phyloP scores from a whole-genome alignment of 2,797 vertebrate species.

The Pelochelys cantorii region DNA sequence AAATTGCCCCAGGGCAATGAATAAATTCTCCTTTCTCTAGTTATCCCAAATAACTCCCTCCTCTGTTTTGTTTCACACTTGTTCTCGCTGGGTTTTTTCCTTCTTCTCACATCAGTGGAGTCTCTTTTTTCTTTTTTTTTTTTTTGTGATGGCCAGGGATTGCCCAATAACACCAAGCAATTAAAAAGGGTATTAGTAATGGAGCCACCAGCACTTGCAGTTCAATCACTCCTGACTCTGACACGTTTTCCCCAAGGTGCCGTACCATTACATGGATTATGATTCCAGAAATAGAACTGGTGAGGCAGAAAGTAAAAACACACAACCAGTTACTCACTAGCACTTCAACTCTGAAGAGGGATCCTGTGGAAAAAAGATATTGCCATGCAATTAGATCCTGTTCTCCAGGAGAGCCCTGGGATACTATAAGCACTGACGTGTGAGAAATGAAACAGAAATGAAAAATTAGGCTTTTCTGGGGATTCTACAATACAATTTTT shows the following conservation, averaged over 20 bases:
- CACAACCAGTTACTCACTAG: neutral
- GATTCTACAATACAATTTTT: conserved; percentile 33
- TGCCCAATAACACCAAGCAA: neutral
- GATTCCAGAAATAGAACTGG: conserved; percentile 3
- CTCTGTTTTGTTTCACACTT: neutral
- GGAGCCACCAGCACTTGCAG: neutral
- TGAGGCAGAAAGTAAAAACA: neutral
- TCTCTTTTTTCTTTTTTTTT: neutral
- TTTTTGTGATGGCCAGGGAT: neutral
- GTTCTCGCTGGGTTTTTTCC: neutral
- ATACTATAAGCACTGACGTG: conserved; percentile 39
- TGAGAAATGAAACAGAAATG: conserved; percentile 56
- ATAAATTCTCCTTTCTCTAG: neutral
- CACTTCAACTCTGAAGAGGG: conserved; percentile 40
- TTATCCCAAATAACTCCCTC: neutral
- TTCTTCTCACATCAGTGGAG: neutral
- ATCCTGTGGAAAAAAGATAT: conserved; percentile 36
- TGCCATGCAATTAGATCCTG: conserved; percentile 28
- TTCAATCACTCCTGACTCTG: neutral
- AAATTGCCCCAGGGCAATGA: neutral
- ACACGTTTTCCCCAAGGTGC: neutral
- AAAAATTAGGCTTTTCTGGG: conserved; percentile 42
- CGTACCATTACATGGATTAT: neutral
- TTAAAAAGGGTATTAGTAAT: neutral
- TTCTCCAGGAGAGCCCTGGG: conserved; percentile 52